Evolutionary conservation across 2,888 invertebrate species (phyloP), one percentile per base, ranked within the genome.

Genomic region (Scelioninae gen. 1): DNA sequence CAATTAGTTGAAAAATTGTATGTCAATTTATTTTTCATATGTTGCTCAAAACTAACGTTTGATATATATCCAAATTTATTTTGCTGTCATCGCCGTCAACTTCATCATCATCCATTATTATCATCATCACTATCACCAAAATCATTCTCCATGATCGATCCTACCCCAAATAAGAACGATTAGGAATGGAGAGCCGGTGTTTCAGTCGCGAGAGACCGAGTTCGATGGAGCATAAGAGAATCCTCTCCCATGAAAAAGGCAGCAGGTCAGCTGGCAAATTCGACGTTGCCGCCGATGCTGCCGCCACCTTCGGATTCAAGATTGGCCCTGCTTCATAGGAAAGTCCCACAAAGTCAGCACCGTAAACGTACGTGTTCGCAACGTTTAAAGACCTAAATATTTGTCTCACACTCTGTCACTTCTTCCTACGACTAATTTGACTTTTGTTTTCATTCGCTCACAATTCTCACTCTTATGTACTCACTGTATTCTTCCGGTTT

Each of bases 221-320:
- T 89, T 84, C 90, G 89, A 86, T 90, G 90, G 90, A 91, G 87
- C 89, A 89, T 90, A 89, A 87, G 89, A 86, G 90, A 90, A 88
- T 87, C 90, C 85, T 88, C 89, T 85, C 87, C 88, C 84, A 82
- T 85, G 85, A 85, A 85, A 85, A 85, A 88, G 77, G 74, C 84
- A 84, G n/a, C n/a, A n/a, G n/a, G n/a, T n/a, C n/a, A n/a, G n/a
- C n/a, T n/a, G n/a, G 85, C 88, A 85, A 89, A 88, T 85, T 85
- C 88, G 82, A 88, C 89, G 81, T 88, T 90, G 88, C 89, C 90
- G 84, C 89, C 90, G 55, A 56, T 74, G 49, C 75, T 81, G 11
- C 82, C 72, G 86, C 89, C 89, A 85, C 89, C 90, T 87, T 86
- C 90, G 83, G 88, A 88, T 85, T 87, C 89, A 87, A 88, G 88